Conservation (phyloP, 2,113 vertebrate species). For the Budorcas taxicolor region DNA sequence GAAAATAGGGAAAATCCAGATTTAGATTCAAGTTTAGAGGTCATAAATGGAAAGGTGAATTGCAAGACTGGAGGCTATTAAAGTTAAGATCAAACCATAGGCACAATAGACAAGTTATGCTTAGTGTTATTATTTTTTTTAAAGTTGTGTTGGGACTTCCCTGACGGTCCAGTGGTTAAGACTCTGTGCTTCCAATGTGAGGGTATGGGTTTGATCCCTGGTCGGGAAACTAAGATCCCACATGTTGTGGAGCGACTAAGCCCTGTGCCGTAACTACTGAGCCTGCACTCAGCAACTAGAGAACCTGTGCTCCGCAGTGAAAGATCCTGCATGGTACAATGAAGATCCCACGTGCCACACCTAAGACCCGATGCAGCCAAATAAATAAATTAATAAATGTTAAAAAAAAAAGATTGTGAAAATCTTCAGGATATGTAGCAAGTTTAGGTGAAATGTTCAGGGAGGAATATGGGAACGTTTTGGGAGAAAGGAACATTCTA, state of each 20-base stretch:
- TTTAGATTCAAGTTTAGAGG: neutral
- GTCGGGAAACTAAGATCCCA: neutral
- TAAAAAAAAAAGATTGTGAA: neutral
- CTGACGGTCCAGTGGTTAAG: neutral
- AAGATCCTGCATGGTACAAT: neutral
- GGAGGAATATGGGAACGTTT: neutral
- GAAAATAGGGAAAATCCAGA: neutral
- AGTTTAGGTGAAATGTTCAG: neutral
- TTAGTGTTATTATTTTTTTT: neutral
- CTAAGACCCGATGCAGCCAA: neutral
- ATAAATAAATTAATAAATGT: neutral
- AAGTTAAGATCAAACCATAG: neutral
- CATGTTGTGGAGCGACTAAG: neutral
- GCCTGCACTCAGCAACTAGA: accelerated
- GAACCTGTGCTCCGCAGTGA: neutral
- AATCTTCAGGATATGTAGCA: neutral
- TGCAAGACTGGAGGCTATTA: neutral
- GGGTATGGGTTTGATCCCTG: neutral
- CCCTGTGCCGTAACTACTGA: accelerated
- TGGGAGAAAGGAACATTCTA: neutral
- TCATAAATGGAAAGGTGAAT: neutral
- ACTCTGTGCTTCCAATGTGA: neutral
- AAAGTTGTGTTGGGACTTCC: neutral
- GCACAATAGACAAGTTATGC: neutral
- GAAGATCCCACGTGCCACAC: neutral